Percentiles rank a stretch among this genome's conserved stretches.
Evolutionary conservation across 1,140 invertebrate genomes (phyloP).

Genomic region (Lordiphosa collinella): DNA sequence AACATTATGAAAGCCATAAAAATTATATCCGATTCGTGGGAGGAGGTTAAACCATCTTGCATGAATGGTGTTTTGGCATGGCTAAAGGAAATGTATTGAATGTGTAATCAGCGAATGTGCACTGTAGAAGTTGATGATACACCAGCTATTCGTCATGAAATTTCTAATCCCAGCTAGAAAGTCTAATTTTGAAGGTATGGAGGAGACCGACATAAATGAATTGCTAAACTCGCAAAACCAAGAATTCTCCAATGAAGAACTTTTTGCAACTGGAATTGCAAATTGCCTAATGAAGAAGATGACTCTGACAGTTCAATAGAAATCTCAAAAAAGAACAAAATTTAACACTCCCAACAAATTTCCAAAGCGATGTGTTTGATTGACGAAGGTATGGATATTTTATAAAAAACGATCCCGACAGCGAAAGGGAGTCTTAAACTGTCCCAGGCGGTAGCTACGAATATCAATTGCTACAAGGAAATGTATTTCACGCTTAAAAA

Average conservation of each 20-base stretch:
- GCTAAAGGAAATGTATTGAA: too few species aligned
- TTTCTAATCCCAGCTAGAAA: too few species aligned
- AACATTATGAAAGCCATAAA: background rate
- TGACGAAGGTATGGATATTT: background rate
- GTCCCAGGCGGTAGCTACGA: too few species aligned
- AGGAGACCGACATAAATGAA: too few species aligned
- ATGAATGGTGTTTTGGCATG: background rate
- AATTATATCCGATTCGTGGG: constrained; percentile 1
- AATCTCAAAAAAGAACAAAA: background rate
- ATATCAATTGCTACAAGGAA: background rate
- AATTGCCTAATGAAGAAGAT: background rate
- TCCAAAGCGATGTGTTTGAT: background rate
- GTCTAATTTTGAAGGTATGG: background rate
- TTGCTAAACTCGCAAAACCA: too few species aligned
- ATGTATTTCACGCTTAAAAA: too few species aligned
- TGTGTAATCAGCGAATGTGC: too few species aligned
- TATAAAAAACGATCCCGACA: background rate
- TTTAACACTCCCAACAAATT: too few species aligned
- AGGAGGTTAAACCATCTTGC: background rate
- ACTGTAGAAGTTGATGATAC: too few species aligned
- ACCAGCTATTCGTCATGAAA: too few species aligned
- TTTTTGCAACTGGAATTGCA: background rate
- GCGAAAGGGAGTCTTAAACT: too few species aligned
- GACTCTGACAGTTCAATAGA: background rate
- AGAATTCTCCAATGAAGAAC: background rate